phyloP scores from a whole-genome alignment of 92 coral and sea anemone genomes.

The Bergia sp. region DNA sequence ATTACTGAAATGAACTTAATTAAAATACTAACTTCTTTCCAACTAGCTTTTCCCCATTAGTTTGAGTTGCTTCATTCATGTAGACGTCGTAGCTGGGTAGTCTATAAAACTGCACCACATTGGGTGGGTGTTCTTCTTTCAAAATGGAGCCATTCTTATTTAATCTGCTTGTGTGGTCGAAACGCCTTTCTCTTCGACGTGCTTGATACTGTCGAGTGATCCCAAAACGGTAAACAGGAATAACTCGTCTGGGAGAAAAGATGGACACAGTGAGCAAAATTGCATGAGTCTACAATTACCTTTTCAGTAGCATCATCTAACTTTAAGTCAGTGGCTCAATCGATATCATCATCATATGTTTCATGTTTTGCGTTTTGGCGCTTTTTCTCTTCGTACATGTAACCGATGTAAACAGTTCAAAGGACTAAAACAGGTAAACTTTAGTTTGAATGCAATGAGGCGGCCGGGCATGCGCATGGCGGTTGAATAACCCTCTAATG shows the following conservation, averaged over 20 bases:
- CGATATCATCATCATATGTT: too few species aligned
- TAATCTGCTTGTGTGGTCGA: not conserved
- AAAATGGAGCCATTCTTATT: not conserved
- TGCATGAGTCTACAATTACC: not conserved
- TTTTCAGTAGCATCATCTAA: not conserved
- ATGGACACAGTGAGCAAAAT: not conserved
- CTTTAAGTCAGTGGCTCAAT: too few species aligned
- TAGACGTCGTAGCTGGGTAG: slow-evolving; percentile 37
- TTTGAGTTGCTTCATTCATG: not conserved
- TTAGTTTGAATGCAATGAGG: too few species aligned
- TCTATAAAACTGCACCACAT: slow-evolving; percentile 36
- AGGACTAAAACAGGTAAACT: too few species aligned
- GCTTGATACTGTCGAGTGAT: not conserved
- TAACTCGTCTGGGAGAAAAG: not conserved
- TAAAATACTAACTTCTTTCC: not conserved
- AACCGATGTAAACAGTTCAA: too few species aligned
- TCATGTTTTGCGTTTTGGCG: too few species aligned
- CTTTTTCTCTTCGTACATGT: too few species aligned
- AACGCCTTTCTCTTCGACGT: not conserved
- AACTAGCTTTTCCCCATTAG: not conserved
- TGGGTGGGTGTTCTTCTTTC: not conserved
- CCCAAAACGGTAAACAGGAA: not conserved
- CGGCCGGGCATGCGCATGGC: too few species aligned
- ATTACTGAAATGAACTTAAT: not conserved
- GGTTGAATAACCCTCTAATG: too few species aligned